Base-by-base conservation (phyloP, 1,140 invertebrate species). In the Calosoma granatense region DNA sequence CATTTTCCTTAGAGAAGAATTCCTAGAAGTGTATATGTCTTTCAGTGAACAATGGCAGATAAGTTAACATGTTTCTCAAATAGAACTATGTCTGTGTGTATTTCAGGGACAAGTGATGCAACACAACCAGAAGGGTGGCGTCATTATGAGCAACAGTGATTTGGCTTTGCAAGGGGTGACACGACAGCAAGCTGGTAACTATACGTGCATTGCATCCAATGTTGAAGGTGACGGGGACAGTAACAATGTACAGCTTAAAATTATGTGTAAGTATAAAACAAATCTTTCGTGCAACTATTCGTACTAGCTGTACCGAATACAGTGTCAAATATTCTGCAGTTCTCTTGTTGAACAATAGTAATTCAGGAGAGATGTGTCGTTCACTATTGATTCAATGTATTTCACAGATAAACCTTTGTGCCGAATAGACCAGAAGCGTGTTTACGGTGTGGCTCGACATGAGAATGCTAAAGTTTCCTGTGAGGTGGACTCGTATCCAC, bases 191-290 rank as follows among this genome's bases (percentile, higher is more conserved):
- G 86, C 88, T 2, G 91, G 91, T n/a, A 85, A 86, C 70, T 93
- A 93, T 69, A 85, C 87, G 1, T 93, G 90, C 67, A 83, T 86
- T 1, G 91, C 90, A 1, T 90, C 88, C 17, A 94, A 94, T 64
- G 87, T 90, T 1, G 89, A 92, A 71, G 90, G 90, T 12, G 88
- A 92, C 65, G 89, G 89, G 17, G 82, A 84, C 59, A 92, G 89
- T 56, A 87, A 88, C 61, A 80, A 76, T 22, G 81, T 92, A 3
- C 81, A 86, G 64, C 77, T 94, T 56, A 88, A 87, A 78, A 84
- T 94, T 64, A 90, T 92, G 82, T 93, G 90, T 92, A 81, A 91
- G 91, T 89, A n/a, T n/a, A n/a, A n/a, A n/a, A n/a, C n/a, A n/a
- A n/a, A 71, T 60, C 9, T 57, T 59, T 56, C 56, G 9, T 36